Conservation (phyloP, 2,113 vertebrate species). For the Phainopepla nitens region DNA sequence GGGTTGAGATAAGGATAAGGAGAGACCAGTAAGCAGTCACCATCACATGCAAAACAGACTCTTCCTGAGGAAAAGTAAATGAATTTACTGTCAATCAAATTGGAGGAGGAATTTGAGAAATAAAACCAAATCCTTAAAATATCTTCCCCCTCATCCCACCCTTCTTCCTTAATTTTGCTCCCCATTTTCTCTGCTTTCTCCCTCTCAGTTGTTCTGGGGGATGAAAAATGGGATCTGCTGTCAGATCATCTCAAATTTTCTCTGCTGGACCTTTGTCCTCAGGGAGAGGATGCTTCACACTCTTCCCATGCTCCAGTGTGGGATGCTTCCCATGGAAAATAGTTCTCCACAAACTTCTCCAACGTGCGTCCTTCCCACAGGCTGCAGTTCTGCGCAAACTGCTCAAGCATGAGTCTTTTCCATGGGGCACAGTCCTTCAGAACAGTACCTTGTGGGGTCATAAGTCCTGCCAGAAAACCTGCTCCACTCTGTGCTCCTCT, state of each 20-base stretch:
- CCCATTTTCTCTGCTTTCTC: neutral
- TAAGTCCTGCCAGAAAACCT: neutral
- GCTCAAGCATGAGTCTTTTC: neutral
- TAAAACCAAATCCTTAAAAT: neutral
- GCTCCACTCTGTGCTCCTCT: neutral
- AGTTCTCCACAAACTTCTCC: neutral
- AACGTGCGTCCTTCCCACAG: accelerated
- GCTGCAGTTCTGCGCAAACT: neutral
- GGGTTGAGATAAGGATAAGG: neutral
- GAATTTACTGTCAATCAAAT: neutral
- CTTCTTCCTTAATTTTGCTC: neutral
- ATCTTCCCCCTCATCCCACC: neutral
- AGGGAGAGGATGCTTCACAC: neutral
- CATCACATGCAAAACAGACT: neutral
- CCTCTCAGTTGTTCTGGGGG: neutral
- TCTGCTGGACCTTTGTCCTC: neutral
- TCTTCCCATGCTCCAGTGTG: neutral
- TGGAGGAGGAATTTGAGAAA: neutral
- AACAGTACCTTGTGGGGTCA: neutral
- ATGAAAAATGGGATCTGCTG: neutral
- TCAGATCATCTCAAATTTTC: neutral
- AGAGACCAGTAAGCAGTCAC: neutral
- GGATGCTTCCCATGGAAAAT: neutral
- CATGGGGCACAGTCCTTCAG: no score
- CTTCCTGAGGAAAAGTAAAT: neutral